phyloP scores from a whole-genome alignment of 2,113 vertebrate genomes.

The Eurypyga helias region DNA sequence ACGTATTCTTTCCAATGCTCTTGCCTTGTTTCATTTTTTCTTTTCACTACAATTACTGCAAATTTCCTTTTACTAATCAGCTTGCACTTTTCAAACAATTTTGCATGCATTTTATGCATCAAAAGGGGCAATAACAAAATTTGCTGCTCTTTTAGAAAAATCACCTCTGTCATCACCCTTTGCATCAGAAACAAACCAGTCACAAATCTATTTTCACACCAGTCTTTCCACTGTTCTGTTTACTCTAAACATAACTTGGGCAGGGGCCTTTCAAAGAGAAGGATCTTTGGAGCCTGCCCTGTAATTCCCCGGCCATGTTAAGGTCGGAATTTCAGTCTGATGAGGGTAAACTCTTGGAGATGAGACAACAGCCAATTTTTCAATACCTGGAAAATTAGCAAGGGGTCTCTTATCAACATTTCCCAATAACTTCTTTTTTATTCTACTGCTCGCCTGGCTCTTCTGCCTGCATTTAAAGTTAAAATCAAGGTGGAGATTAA shows the following conservation, averaged over 20 bases:
- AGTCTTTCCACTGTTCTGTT: not conserved
- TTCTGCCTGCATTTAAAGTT: not conserved
- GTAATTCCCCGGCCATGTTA: not conserved
- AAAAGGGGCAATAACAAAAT: not conserved
- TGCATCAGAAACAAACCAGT: not conserved
- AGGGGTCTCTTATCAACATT: not conserved
- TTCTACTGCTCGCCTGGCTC: not conserved
- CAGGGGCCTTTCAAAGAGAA: not conserved
- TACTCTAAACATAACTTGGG: not conserved
- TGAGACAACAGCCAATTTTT: not conserved
- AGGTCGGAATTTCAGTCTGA: not conserved
- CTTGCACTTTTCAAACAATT: not conserved
- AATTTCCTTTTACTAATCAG: slow-evolving; percentile 7
- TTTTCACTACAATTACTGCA: not conserved
- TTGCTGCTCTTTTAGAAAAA: not conserved
- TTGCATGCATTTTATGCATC: not conserved
- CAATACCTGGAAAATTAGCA: not conserved
- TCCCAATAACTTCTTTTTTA: not conserved
- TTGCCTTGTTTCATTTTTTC: slow-evolving; percentile 1
- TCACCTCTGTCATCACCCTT: not conserved
- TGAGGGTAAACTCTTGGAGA: not conserved
- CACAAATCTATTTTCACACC: not conserved
- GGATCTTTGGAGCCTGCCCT: not conserved
- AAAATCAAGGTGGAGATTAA: not conserved
- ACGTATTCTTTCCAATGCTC: not conserved